Evolutionary conservation across 2,113 vertebrate species (phyloP).

Genomic region (Eptesicus fuscus): DNA sequence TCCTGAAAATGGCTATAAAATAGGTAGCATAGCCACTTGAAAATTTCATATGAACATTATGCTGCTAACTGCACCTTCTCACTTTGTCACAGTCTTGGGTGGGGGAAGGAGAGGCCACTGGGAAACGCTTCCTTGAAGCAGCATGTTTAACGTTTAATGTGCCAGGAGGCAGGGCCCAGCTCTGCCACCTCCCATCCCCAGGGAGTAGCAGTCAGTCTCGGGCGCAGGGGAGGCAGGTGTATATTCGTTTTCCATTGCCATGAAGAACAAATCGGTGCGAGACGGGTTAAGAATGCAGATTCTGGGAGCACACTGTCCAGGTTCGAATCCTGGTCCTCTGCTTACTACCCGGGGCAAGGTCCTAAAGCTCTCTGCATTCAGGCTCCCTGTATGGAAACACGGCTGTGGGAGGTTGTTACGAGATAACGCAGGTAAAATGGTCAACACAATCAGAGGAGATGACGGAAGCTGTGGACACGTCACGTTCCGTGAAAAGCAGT

Average conservation of each 20-base stretch:
- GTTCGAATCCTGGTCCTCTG: neutral
- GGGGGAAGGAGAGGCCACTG: neutral
- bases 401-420: neutral
- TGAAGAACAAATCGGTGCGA: neutral
- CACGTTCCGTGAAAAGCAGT: neutral
- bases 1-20: slow-evolving; percentile 12
- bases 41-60: neutral
- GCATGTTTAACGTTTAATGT: neutral
- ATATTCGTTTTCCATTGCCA: neutral
- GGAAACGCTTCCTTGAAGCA: neutral
- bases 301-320: neutral
- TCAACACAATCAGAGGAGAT: neutral
- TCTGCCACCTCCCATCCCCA: neutral
- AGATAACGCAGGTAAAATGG: neutral
- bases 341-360: neutral
- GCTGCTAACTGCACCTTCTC: neutral
- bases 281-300: neutral
- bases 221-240: too few relatives aligned
- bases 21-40: neutral
- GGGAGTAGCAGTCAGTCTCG: neutral
- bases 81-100: neutral
- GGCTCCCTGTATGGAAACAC: neutral
- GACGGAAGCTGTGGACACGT: neutral
- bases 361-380: neutral
- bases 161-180: neutral